phyloP scores from a whole-genome alignment of 1,140 invertebrate species.

The Pachypeltis micranthus region DNA sequence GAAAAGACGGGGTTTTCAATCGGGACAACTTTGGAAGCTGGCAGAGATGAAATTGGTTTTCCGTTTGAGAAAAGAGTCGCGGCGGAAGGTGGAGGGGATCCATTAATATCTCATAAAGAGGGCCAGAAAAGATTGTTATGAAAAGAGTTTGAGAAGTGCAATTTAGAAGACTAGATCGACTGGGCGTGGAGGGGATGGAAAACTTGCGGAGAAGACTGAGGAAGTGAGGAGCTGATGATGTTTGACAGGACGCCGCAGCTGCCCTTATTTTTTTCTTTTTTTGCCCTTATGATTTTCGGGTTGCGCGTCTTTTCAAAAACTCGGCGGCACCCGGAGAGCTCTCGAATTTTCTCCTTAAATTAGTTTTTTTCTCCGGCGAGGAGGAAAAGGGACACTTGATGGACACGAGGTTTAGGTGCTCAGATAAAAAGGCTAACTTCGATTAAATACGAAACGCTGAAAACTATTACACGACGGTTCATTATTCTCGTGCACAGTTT shows the following conservation, averaged over 20 bases:
- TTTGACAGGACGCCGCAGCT: slow-evolving; percentile 10
- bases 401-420: too few species aligned
- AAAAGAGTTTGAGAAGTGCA: slow-evolving; percentile 15
- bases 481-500: too few species aligned
- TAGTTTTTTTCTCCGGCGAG: background rate
- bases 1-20: slow-evolving; percentile 1
- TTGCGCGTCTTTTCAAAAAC: background rate
- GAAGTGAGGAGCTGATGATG: background rate
- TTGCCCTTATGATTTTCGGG: background rate
- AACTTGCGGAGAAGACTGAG: background rate
- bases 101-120: slow-evolving; percentile 11
- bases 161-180: slow-evolving; percentile 8
- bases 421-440: too few species aligned
- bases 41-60: slow-evolving; percentile 9
- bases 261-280: slow-evolving; percentile 7
- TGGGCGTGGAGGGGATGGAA: background rate
- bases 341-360: background rate
- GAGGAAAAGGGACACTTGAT: too few species aligned
- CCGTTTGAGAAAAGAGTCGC: background rate
- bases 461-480: too few species aligned
- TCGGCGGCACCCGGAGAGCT: background rate
- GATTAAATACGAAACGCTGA: too few species aligned
- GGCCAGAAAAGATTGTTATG: slow-evolving; percentile 6
- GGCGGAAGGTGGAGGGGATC: too few species aligned
- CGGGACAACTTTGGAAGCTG: slow-evolving; percentile 3